Base-by-base conservation (phyloP, 2,113 vertebrate species). In the Gobio gobio region DNA sequence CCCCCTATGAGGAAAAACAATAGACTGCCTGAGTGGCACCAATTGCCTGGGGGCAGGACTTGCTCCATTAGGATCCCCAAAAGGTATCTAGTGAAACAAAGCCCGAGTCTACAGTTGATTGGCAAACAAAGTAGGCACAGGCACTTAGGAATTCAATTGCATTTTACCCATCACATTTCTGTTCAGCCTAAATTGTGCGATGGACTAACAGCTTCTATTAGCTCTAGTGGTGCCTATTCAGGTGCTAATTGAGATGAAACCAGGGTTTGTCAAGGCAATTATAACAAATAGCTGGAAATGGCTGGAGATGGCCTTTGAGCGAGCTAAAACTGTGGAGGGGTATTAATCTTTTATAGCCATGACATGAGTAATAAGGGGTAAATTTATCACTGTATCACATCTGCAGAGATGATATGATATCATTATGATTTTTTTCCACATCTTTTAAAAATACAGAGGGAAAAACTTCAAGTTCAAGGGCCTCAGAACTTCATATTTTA, bases 171-270 rank as follows among this genome's bases (percentile, higher is more conserved):
- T 90, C 91, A 89, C 82, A 81, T 77, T 83, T 88, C 87, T 87
- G 81, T 82, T 82, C 86, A 78, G 80, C 87, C 90, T 91, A 89
- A 92, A 92, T 92, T 95, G 93, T 92, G 92, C 92, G 92, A 90
- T 70, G 92, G 94, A 94, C 95, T 96, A 96, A 95, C 94, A 95
- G 95, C 94, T 94, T 93, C 95, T 95, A 96, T 97, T 97, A 97
- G 97, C 95, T 96, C 90, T 83, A 95, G 95, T 92, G 87, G 94
- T 94, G 95, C 96, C 96, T 94, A 95, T 96, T 97, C 95, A 96
- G 96, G 96, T 96, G 96, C 96, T 97, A 97, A 99, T 97, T 97
- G 96, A 97, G 97, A 96, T 95, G 94, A 95, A 96, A 95, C 95
- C 95, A 93, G 94, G 94, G 95, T 96, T 97, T 97, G 96, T 97